These are phyloP conservation scores for Cephus rjabovi DNA, from an alignment of 2,888 invertebrate species.

Conservation along the genomic window DNA sequence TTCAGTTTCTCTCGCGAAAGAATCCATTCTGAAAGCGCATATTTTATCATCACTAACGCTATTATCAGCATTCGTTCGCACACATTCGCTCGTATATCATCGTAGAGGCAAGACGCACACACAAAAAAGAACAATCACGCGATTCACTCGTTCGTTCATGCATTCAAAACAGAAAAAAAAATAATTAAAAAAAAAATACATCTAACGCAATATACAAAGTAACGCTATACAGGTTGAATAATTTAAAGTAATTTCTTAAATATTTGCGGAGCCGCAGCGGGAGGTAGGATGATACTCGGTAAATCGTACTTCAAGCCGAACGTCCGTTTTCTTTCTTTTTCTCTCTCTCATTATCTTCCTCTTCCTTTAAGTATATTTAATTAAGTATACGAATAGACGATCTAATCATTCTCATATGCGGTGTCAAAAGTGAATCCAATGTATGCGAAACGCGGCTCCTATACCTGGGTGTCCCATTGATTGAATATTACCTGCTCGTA, in stretches of 20 bases:
- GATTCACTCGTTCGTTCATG: not conserved
- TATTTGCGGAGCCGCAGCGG: conserved; percentile 4
- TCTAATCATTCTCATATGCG: not conserved
- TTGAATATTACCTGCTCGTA: not conserved
- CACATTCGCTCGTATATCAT: not conserved
- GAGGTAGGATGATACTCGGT: conserved; percentile 6
- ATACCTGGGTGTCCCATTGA: not conserved
- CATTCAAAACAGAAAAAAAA: not conserved
- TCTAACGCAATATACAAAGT: not conserved
- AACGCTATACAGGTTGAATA: conserved; percentile 7
- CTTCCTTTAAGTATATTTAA: not conserved
- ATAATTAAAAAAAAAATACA: not conserved
- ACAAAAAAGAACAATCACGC: not conserved
- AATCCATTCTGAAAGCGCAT: not conserved
- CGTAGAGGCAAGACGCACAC: not conserved
- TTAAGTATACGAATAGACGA: not conserved
- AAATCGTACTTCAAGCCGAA: not conserved
- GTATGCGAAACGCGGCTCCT: not conserved
- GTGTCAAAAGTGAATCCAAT: not conserved
- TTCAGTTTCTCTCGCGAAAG: not conserved
- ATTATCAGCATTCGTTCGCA: not conserved
- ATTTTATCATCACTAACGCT: not conserved
- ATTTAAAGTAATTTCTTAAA: conserved; percentile 1
- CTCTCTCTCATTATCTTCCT: not conserved
- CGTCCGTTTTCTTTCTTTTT: not conserved